Evolutionary conservation across 2,113 vertebrate species (phyloP).

Genomic region (Fukomys damarensis): DNA sequence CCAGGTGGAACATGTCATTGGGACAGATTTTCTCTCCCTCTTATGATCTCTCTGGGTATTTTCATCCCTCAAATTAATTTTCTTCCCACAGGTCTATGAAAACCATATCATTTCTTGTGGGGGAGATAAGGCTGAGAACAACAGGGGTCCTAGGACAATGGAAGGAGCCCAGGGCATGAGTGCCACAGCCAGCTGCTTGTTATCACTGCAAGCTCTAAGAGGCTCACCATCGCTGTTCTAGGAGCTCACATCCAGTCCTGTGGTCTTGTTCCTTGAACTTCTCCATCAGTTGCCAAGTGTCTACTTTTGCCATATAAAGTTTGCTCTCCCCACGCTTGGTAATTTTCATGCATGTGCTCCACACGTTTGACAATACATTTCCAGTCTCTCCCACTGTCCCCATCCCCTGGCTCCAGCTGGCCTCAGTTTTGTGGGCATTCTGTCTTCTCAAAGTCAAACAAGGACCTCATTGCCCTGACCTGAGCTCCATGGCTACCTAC

Average conservation of each 20-base stretch:
- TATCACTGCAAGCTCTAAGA: not conserved
- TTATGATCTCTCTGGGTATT: not conserved
- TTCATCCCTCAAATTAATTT: not conserved
- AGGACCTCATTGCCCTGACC: not conserved
- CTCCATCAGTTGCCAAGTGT: not conserved
- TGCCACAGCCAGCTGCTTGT: not conserved
- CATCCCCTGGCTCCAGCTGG: not conserved
- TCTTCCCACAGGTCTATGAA: not conserved
- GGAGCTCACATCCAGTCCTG: rapidly evolving
- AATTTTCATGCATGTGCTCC: rapidly evolving
- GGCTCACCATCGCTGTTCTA: not conserved
- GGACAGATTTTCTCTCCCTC: not conserved
- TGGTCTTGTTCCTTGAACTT: not conserved
- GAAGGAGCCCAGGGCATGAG: not conserved
- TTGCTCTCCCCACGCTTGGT: not conserved
- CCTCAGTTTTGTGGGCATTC: no score
- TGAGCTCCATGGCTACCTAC: not conserved
- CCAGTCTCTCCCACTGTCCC: not conserved
- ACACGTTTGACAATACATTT: no score
- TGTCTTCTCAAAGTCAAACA: not conserved
- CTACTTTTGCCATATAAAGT: not conserved
- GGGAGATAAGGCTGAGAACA: not conserved
- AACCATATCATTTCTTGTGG: not conserved
- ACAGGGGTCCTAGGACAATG: not conserved
- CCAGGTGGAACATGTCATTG: not conserved